phyloP scores from a whole-genome alignment of 2,113 vertebrate genomes.

The Centropristis striata region DNA sequence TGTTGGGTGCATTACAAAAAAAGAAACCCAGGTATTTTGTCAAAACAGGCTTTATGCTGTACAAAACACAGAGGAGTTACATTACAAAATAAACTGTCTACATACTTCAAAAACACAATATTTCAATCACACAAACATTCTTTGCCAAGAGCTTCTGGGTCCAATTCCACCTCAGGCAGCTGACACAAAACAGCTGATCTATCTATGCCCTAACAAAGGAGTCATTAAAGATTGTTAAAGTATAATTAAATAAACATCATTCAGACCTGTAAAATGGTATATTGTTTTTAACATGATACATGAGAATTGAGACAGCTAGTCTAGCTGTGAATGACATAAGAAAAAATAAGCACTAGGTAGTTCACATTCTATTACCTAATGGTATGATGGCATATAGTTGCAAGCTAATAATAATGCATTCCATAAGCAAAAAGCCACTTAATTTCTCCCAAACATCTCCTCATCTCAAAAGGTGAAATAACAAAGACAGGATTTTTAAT shows the following conservation, averaged over 20 bases:
- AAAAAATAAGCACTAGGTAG: conserved; percentile 34
- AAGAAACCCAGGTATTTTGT: conserved; percentile 46
- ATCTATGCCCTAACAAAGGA: conserved; percentile 13
- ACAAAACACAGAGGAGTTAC: conserved; percentile 79
- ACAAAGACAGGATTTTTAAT: conserved; percentile 37
- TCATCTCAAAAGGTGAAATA: conserved; percentile 31
- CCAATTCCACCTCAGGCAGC: conserved; percentile 4
- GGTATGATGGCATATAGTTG: conserved; percentile 36
- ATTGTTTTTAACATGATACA: conserved; percentile 26
- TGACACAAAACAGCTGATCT: conserved; percentile 6
- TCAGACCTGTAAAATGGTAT: conserved; percentile 30
- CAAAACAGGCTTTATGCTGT: conserved; percentile 82
- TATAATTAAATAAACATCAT: conserved; percentile 46
- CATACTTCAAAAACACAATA: conserved; percentile 71
- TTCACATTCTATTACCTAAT: conserved; percentile 59
- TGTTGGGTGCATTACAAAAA: conserved; percentile 11
- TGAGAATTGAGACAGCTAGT: conserved; percentile 27
- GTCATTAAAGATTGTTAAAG: conserved; percentile 48
- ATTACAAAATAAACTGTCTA: conserved; percentile 75
- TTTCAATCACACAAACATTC: conserved; percentile 49
- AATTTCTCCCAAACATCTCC: conserved; percentile 15
- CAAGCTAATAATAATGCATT: conserved; percentile 61
- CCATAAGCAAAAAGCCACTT: conserved; percentile 33
- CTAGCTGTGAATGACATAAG: conserved; percentile 25
- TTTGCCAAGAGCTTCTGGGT: conserved; percentile 24